These are phyloP conservation scores for Heterocephalus glaber DNA, from an alignment of 2,113 vertebrate genomes.

Conservation along the genomic window DNA sequence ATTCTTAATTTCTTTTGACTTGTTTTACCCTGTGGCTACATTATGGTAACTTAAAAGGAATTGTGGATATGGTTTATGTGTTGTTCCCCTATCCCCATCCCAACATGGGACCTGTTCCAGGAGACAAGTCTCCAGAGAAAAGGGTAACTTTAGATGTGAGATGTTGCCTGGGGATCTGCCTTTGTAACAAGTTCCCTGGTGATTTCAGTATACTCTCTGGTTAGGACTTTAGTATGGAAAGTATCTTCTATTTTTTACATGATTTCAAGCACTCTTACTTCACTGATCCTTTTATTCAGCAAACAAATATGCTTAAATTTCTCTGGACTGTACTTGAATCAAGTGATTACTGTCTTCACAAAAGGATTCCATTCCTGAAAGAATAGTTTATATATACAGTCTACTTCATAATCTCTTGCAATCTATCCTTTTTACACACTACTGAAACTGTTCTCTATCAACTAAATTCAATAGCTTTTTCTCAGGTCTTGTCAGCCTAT, in stretches of 20 bases:
- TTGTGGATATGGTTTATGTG: not conserved
- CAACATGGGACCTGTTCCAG: not conserved
- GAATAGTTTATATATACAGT: conserved; percentile 48
- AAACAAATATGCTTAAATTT: conserved; percentile 67
- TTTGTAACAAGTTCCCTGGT: not conserved
- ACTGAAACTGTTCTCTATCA: conserved; percentile 29
- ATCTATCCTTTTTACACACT: conserved; percentile 47
- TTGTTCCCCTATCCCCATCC: no score
- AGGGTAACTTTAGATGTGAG: conserved; percentile 13
- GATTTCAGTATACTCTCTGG: not conserved
- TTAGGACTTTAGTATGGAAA: conserved; percentile 9
- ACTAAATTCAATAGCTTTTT: conserved; percentile 27
- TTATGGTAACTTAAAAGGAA: not conserved
- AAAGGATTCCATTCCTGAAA: conserved; percentile 50
- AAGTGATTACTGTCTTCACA: conserved; percentile 64
- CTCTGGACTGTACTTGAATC: conserved; percentile 37
- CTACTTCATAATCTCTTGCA: conserved; percentile 66
- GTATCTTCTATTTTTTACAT: conserved; percentile 42
- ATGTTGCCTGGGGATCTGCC: conserved; percentile 17
- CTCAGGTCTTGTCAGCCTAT: not conserved
- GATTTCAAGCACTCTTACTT: conserved; percentile 42
- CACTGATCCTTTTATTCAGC: conserved; percentile 54
- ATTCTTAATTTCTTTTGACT: not conserved
- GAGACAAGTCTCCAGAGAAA: conserved; percentile 2
- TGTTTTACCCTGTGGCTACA: not conserved